Percentiles rank a stretch among this genome's conserved stretches.
phyloP scores from a whole-genome alignment of 1,140 invertebrate species.

The Calliphora vicina region DNA sequence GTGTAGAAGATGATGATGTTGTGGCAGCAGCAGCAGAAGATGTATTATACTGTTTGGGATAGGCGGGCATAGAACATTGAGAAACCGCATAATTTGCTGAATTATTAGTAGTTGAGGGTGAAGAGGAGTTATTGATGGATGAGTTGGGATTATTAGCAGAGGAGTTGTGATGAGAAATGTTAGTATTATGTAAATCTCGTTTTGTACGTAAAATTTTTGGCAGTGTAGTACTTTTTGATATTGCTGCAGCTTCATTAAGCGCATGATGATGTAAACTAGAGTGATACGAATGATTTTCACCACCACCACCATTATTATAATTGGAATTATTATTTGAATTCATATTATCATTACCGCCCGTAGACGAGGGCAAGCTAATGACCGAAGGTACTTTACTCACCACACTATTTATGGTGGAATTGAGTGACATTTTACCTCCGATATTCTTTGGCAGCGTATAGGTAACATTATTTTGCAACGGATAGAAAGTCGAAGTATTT shows the following conservation, averaged over 20 bases:
- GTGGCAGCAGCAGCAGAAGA: background rate
- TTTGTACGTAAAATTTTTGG: slow-evolving; percentile 43
- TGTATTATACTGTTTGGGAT: slow-evolving; percentile 44
- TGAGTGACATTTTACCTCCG: slow-evolving; percentile 58
- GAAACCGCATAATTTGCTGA: slow-evolving; percentile 43
- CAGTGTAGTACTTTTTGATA: slow-evolving; percentile 42
- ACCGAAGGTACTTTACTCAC: slow-evolving; percentile 62
- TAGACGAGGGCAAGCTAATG: slow-evolving; percentile 54
- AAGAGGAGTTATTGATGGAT: background rate
- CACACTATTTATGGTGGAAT: slow-evolving; percentile 60
- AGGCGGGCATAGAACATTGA: slow-evolving; percentile 57
- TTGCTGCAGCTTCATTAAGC: background rate
- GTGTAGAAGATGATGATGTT: background rate
- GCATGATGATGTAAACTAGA: background rate
- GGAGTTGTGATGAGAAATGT: background rate
- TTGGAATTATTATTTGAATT: slow-evolving; percentile 43
- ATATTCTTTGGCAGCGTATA: slow-evolving; percentile 62
- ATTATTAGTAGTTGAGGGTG: background rate
- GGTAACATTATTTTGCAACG: slow-evolving; percentile 57
- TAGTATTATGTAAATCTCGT: slow-evolving; percentile 27
- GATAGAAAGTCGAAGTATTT: slow-evolving; percentile 60
- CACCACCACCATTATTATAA: background rate
- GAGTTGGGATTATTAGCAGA: background rate
- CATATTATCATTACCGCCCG: slow-evolving; percentile 28
- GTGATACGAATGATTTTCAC: background rate